These are phyloP conservation scores for Lasioglossum villosulum DNA, from an alignment of 2,888 invertebrate species.

Conservation along the genomic window DNA sequence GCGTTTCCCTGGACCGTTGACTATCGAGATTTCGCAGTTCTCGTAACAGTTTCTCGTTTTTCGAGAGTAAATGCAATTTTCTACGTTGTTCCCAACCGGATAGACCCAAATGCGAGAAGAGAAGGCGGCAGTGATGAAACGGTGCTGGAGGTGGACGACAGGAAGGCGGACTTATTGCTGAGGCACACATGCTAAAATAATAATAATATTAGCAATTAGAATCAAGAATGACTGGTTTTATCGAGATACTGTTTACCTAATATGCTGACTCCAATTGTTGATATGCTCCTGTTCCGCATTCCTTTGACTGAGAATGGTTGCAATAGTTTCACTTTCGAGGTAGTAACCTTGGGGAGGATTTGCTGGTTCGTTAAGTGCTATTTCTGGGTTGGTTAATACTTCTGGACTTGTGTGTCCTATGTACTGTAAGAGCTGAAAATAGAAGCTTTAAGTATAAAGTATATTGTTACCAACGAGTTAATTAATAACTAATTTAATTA, in stretches of 20 bases:
- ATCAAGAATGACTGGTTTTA: neutral
- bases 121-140: slow-evolving; percentile 93
- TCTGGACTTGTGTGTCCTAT: slow-evolving; percentile 97
- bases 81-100: slow-evolving; percentile 95
- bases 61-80: slow-evolving; percentile 93
- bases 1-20: slow-evolving; percentile 96
- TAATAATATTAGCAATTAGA: neutral
- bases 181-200: slow-evolving; percentile 84
- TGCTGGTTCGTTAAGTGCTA: slow-evolving; percentile 91
- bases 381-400: slow-evolving; percentile 82
- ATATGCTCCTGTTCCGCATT: slow-evolving; percentile 93
- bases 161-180: slow-evolving; percentile 85
- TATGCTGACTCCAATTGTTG: slow-evolving; percentile 82
- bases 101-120: slow-evolving; percentile 96
- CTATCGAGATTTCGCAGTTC: slow-evolving; percentile 97
- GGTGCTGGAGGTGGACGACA: slow-evolving; percentile 86
- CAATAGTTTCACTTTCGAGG: slow-evolving; percentile 94
- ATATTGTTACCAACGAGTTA: neutral
- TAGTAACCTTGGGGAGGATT: slow-evolving; percentile 90
- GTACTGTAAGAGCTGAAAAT: slow-evolving; percentile 91
- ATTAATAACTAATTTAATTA: neutral
- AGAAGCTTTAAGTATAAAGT: neutral
- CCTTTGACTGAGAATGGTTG: slow-evolving; percentile 93
- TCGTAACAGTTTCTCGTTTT: slow-evolving; percentile 94
- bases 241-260: slow-evolving; percentile 71